phyloP scores from a whole-genome alignment of 2,797 vertebrate genomes.

The Tympanoctomys barrerae region DNA sequence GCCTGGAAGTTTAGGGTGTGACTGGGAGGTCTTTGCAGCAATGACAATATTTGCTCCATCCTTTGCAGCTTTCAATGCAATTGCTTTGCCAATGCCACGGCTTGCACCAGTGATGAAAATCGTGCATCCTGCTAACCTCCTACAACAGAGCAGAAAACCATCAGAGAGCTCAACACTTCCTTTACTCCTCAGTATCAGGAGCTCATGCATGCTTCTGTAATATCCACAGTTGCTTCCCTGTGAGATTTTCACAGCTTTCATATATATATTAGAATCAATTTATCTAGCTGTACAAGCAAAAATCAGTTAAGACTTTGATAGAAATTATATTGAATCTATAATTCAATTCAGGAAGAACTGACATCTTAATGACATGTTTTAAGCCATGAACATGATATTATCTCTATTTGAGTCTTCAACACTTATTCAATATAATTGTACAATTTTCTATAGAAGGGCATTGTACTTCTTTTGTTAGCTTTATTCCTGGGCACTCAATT shows the following conservation, averaged over 20 bases:
- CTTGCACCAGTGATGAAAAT: slow-evolving; percentile 98
- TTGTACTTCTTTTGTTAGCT: not conserved
- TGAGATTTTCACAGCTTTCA: not conserved
- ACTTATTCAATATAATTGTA: not conserved
- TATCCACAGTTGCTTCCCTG: not conserved
- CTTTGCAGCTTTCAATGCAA: slow-evolving; percentile 96
- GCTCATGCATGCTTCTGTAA: not conserved
- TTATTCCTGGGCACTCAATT: not conserved
- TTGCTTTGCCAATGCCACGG: slow-evolving; percentile 97
- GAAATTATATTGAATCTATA: not conserved
- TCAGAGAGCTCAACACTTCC: slow-evolving; percentile 48
- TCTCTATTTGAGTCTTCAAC: not conserved
- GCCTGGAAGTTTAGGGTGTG: slow-evolving; percentile 94
- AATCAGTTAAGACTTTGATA: not conserved
- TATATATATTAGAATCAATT: too few species aligned
- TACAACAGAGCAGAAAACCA: slow-evolving; percentile 83
- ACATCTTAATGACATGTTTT: not conserved
- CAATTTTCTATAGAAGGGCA: not conserved
- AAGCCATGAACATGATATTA: not conserved
- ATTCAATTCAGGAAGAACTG: not conserved
- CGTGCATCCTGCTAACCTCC: slow-evolving; percentile 95
- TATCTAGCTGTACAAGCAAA: not conserved
- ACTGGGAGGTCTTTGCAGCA: slow-evolving; percentile 95
- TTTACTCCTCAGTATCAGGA: not conserved
- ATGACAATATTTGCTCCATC: slow-evolving; percentile 97